Evolutionary conservation across 2,113 vertebrate species (phyloP).

Genomic region (Chamaea fasciata): DNA sequence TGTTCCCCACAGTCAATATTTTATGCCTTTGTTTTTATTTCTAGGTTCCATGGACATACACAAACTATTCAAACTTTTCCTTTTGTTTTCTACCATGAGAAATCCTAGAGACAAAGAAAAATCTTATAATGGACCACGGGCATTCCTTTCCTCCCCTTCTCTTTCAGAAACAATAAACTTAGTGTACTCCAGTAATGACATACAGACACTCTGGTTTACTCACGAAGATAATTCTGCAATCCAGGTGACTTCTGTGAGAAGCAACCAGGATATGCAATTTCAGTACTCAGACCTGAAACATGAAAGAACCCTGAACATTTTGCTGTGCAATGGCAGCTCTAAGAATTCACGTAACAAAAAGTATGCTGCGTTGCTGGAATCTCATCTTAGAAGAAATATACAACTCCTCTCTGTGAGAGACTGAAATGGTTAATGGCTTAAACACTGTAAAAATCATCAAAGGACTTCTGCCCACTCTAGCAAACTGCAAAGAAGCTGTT

Average conservation of each 20-base stretch:
- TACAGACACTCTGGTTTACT: neutral
- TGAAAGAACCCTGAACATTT: neutral
- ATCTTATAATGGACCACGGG: neutral
- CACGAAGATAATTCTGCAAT: neutral
- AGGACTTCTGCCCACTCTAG: neutral
- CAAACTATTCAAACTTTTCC: neutral
- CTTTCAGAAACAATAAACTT: neutral
- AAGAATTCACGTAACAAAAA: neutral
- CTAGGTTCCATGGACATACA: neutral
- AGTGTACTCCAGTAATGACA: neutral
- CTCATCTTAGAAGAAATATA: neutral
- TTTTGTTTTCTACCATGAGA: neutral
- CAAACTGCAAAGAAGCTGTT: neutral
- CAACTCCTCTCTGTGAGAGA: neutral
- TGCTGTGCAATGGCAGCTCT: neutral
- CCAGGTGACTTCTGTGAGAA: neutral
- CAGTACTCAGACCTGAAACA: neutral
- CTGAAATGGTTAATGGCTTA: neutral
- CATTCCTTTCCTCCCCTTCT: neutral
- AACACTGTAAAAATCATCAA: neutral
- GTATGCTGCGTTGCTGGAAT: neutral
- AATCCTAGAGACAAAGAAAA: neutral
- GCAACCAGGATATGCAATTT: accelerated
- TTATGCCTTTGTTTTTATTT: neutral
- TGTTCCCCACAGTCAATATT: slow-evolving; percentile 1